Base-by-base conservation (phyloP, 2,113 vertebrate genomes). In the Cebidichthys violaceus region DNA sequence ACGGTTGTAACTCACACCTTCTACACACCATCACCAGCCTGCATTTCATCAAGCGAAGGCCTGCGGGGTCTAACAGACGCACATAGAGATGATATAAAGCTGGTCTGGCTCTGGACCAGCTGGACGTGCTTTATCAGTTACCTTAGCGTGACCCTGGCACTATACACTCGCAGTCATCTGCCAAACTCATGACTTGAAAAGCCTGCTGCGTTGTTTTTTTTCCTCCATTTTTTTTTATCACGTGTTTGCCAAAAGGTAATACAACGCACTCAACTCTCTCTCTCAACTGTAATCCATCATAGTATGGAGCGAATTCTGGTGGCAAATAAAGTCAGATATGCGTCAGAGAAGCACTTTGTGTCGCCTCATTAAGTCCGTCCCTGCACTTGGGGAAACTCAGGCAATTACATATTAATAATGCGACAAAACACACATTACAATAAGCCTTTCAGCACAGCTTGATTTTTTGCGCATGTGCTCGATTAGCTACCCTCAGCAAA, bases 61-160 rank as follows among this genome's bases (percentile, higher is more conserved):
- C 84, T 88, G 91, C 74, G 57, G 62, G 54, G 18, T 67, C 77
- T 27, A 41, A 75, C 65, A 79, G 77, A 73, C 72, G 43, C n/a
- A 60, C 45, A 9, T 65, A 33, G 47, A 67, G 81, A 81, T 35
- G 67, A 83, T 81, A 78, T 70, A 45, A 86, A 79, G 77, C 77
- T 20, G 72, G 70, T 54, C 82, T 91, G 92, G 89, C 87, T 75
- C 9, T 70, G 79, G 64, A 89, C 83, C 91, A 92, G 77, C 81
- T 86, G 64, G 86, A 82, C 68, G 43, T 24, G 67, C 37, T 84
- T 73, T 84, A 81, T 81, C 75, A 45, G 69, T 79, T 86, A 90
- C 73, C 90, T 91, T 27, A 75, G 81, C 31, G 14, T 70, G 90
- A 90, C 87, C 87, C 76, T 45, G 76, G 78, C 87, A 88, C 82